These are phyloP conservation scores for Gymnocheta viridis DNA, from an alignment of 2,888 invertebrate genomes.

Conservation along the genomic window DNA sequence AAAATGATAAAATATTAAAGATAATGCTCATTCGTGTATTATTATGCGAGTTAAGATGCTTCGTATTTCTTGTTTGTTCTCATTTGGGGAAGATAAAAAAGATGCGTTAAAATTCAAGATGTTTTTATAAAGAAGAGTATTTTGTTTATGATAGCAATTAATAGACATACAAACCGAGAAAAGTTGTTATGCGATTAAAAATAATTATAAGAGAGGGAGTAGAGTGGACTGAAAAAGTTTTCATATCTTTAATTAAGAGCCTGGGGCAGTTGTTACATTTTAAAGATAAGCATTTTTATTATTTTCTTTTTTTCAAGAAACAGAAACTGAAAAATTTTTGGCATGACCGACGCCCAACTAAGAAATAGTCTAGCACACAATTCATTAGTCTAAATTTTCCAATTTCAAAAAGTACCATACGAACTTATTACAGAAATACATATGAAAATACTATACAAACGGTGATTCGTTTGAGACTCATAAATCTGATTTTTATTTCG, in stretches of 20 bases:
- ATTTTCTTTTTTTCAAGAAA: too few relatives aligned
- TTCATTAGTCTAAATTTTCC: too few relatives aligned
- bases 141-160: conserved; percentile 9
- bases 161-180: neutral
- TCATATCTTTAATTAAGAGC: neutral
- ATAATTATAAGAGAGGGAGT: neutral
- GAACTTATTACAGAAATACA: too few relatives aligned
- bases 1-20: conserved; percentile 40
- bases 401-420: too few relatives aligned
- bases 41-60: conserved; percentile 47
- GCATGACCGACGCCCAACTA: too few relatives aligned
- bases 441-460: too few relatives aligned
- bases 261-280: neutral
- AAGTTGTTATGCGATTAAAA: neutral
- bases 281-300: too few relatives aligned
- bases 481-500: too few relatives aligned
- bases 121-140: conserved; percentile 36
- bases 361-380: too few relatives aligned
- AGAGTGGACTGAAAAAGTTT: neutral
- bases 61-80: conserved; percentile 13
- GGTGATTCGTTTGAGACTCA: too few relatives aligned
- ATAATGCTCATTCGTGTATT: conserved; percentile 43
- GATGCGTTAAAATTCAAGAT: conserved; percentile 39
- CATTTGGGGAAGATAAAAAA: neutral
- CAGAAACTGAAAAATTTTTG: too few relatives aligned